Conservation (phyloP, 1,140 invertebrate genomes). For the Sweltsa coloradensis region DNA sequence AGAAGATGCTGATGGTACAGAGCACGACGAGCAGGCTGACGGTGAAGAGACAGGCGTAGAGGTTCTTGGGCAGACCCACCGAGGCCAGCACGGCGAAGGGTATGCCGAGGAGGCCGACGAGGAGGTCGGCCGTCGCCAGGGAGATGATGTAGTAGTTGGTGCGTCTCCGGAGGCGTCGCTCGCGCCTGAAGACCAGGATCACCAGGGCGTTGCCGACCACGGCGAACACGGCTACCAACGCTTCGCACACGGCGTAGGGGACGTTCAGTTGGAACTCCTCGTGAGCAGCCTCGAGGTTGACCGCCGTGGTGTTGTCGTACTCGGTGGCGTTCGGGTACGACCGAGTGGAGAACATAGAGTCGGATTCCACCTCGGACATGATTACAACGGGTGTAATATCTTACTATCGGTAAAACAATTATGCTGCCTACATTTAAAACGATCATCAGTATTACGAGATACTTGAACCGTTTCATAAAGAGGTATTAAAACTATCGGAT, state of each 20-base stretch:
- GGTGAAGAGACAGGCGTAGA: slow-evolving; percentile 76
- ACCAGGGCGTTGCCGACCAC: slow-evolving; percentile 75
- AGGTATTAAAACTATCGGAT: too few relatives aligned
- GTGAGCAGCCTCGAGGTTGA: too few relatives aligned
- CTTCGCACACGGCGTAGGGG: slow-evolving; percentile 60
- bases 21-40: slow-evolving; percentile 73
- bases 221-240: slow-evolving; percentile 66
- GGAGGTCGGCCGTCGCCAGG: slow-evolving; percentile 69
- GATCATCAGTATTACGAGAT: too few relatives aligned
- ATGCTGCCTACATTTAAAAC: too few relatives aligned
- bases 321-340: neutral
- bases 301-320: neutral
- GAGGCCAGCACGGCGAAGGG: slow-evolving; percentile 74
- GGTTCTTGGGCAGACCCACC: slow-evolving; percentile 59
- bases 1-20: slow-evolving; percentile 86
- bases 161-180: slow-evolving; percentile 58
- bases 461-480: too few relatives aligned
- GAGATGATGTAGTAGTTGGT: slow-evolving; percentile 90
- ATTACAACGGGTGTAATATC: too few relatives aligned
- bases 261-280: slow-evolving; percentile 43
- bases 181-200: slow-evolving; percentile 66
- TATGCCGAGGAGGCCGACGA: slow-evolving; percentile 49
- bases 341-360: neutral
- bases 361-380: too few relatives aligned
- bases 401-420: too few relatives aligned